Percentiles rank a stretch among this genome's conserved stretches.
Evolutionary conservation across 2,113 vertebrate species (phyloP).

Genomic region (Phaethon lepturus): DNA sequence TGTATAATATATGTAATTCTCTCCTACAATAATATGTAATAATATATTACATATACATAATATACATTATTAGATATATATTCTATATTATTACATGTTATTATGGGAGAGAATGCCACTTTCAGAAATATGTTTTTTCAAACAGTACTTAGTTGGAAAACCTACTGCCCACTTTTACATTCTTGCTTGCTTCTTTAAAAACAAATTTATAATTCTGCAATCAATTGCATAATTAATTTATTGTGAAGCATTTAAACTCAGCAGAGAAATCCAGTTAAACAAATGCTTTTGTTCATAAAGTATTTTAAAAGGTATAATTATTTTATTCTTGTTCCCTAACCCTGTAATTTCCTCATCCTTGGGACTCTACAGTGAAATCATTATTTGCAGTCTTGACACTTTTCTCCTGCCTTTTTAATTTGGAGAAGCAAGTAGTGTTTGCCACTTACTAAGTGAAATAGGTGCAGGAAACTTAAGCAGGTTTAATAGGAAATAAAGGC

Average conservation of each 20-base stretch:
- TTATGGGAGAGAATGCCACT: neutral
- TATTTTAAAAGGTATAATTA: constrained; percentile 25
- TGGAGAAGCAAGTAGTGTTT: neutral
- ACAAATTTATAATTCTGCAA: neutral
- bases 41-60: no score
- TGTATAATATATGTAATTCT: no score
- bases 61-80: no score
- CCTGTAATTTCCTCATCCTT: constrained; percentile 17
- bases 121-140: neutral
- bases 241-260: neutral
- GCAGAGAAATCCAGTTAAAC: neutral
- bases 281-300: constrained; percentile 3
- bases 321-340: neutral
- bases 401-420: constrained; percentile 1
- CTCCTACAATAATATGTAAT: no score
- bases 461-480: neutral
- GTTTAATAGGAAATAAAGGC: neutral
- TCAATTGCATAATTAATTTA: neutral
- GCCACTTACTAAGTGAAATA: neutral
- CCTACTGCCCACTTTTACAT: neutral
- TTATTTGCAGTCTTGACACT: constrained; percentile 21
- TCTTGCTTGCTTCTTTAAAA: neutral
- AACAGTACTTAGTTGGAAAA: neutral
- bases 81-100: no score
- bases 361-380: neutral